phyloP scores from a whole-genome alignment of 2,888 invertebrate genomes.

The Rutpela maculata region DNA sequence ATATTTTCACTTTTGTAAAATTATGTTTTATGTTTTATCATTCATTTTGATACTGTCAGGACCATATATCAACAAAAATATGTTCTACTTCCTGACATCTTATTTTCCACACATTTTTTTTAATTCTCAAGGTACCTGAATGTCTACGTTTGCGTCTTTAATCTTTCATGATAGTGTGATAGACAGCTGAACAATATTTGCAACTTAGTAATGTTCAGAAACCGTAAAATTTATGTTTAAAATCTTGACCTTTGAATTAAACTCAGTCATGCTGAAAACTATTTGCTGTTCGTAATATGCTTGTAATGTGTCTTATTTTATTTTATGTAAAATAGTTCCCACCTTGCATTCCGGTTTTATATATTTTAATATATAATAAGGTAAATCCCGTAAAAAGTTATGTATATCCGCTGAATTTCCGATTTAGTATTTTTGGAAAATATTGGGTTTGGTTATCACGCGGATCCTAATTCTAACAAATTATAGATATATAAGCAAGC shows the following conservation, averaged over 20 bases:
- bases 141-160: not conserved
- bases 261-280: constrained; percentile 18
- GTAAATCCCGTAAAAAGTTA: not conserved
- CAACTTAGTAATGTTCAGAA: constrained; percentile 4
- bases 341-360: not conserved
- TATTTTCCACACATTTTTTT: not conserved
- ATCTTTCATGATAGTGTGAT: not conserved
- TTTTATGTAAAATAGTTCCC: not conserved
- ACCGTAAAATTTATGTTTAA: constrained; percentile 32
- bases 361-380: not conserved
- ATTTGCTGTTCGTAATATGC: not conserved
- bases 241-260: constrained; percentile 31
- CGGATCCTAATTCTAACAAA: not conserved
- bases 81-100: not conserved
- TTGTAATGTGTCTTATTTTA: not conserved
- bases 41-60: not conserved
- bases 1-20: too few relatives aligned
- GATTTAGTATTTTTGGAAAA: not conserved
- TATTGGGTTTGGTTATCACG: not conserved
- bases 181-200: not conserved
- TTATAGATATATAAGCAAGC: too few relatives aligned
- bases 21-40: too few relatives aligned
- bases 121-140: not conserved
- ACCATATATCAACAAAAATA: not conserved
- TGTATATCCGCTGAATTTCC: not conserved